Conservation (phyloP, 1,140 invertebrate species). For the Lutraria rhynchaena region DNA sequence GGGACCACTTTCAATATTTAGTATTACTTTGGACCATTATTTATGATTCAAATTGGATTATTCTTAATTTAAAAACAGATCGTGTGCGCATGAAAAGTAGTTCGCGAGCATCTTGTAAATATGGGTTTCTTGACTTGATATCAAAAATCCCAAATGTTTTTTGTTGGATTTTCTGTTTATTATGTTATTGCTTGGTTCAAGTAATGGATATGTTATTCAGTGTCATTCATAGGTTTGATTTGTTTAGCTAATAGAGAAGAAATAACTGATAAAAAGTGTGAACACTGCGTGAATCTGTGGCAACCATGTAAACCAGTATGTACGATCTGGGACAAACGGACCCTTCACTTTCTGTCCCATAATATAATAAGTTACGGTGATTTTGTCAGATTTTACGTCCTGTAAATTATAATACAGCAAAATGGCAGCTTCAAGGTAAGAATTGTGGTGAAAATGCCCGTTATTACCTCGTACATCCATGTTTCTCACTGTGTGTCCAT, state of each 20-base stretch:
- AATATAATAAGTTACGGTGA: neutral
- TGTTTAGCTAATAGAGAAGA: neutral
- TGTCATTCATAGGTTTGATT: conserved; percentile 4
- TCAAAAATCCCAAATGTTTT: conserved; percentile 35
- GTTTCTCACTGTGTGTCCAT: neutral
- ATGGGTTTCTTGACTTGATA: conserved; percentile 30
- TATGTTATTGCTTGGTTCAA: neutral
- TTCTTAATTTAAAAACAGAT: neutral
- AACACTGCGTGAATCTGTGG: conserved; percentile 7
- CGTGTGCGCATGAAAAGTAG: conserved; percentile 23
- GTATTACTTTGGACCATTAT: neutral
- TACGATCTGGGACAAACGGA: conserved; percentile 31
- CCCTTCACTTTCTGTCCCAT: conserved; percentile 10
- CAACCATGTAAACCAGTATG: conserved; percentile 38
- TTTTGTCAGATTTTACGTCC: neutral
- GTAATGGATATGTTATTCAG: conserved; percentile 16
- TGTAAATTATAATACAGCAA: neutral
- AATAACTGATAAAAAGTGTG: neutral
- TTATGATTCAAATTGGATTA: neutral
- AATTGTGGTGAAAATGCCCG: neutral
- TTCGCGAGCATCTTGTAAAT: conserved; percentile 34
- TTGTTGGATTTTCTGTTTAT: conserved; percentile 2
- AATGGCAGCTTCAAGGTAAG: conserved; percentile 32
- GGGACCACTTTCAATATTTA: neutral
- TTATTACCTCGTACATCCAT: neutral